Base-by-base conservation (phyloP, 2,888 invertebrate genomes). In the Clitarchus hookeri region DNA sequence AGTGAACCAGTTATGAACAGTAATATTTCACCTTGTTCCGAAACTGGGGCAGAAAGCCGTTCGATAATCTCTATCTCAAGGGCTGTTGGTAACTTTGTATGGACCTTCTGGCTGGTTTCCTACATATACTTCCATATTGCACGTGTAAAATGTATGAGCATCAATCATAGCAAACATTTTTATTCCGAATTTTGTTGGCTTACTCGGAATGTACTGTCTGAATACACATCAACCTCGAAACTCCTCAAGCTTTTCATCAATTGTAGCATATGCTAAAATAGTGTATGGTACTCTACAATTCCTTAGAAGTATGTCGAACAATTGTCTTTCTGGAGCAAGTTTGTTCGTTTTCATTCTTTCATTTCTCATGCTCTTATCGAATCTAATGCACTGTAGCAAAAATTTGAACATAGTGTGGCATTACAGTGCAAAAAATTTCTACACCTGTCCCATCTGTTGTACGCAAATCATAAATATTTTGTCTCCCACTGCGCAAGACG, bases 361-460 rank as follows among this genome's bases (percentile, higher is more conserved):
- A 8, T 86, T 79, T 88, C 88, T 87, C 9, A 87, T 88, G 0
- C 44, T 88, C 86, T 87, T 88, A 83, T 89, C 88, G 78, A 89
- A 88, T 84, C 87, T 85, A 48, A 89, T 84, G 85, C 86, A 87
- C 83, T 86, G 84, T 27, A 87, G 86, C 26, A 87, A 86, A 80
- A 88, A 88, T 26, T 87, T 84, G 87, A 88, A 88, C 84, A 88
- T 87, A 85, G 88, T 86, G 87, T 26, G 85, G 85, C 89, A 89
- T 88, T 27, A 86, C 83, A 79, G 88, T 86, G 86, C 88, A 87
- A 85, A 85, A 85, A 82, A 87, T 87, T 88, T 87, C 85, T 86
- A 87, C 88, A 79, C 88, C 87, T 80, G 87, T 87, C 44, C 85
- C 87, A 85, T 88, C 88, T 77, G 23, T 84, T 78, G 88, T 79